Evolutionary conservation across 2,888 invertebrate genomes (phyloP).

Genomic region (Protula sp.): DNA sequence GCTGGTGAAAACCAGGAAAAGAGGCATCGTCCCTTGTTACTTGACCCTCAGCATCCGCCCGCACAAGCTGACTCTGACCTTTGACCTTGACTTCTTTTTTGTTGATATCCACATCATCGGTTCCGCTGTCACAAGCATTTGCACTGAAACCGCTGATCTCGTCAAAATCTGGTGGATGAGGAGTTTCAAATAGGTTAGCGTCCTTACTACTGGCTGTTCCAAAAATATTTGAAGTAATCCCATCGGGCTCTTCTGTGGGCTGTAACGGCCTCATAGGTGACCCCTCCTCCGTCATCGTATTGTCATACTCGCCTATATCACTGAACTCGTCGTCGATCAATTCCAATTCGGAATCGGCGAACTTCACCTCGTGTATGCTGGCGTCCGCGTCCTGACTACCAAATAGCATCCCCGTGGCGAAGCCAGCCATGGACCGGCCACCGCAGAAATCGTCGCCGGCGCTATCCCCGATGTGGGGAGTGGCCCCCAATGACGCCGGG

Average conservation of each 20-base stretch:
- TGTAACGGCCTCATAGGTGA: neutral
- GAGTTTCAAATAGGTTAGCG: neutral
- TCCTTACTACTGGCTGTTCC: no score
- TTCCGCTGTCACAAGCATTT: neutral
- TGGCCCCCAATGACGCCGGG: no score
- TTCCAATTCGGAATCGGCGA: neutral
- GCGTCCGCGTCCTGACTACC: neutral
- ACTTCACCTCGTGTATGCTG: neutral
- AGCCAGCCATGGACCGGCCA: neutral
- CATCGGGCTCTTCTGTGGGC: no score
- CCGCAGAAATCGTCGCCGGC: neutral
- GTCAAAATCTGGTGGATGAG: neutral
- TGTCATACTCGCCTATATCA: neutral
- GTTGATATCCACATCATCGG: neutral
- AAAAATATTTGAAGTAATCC: no score
- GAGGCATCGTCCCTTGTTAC: no score
- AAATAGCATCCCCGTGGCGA: neutral
- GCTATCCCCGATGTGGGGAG: neutral
- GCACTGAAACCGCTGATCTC: neutral
- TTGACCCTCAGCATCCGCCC: no score
- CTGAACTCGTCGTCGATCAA: neutral
- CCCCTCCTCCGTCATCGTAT: neutral
- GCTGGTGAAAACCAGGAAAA: no score
- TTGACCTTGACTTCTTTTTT: neutral
- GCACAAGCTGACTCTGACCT: neutral